A percentile compares a stretch with the other conserved stretches of the same genome.
phyloP scores from a whole-genome alignment of 1,140 invertebrate species.

The Lutraria rhynchaena region DNA sequence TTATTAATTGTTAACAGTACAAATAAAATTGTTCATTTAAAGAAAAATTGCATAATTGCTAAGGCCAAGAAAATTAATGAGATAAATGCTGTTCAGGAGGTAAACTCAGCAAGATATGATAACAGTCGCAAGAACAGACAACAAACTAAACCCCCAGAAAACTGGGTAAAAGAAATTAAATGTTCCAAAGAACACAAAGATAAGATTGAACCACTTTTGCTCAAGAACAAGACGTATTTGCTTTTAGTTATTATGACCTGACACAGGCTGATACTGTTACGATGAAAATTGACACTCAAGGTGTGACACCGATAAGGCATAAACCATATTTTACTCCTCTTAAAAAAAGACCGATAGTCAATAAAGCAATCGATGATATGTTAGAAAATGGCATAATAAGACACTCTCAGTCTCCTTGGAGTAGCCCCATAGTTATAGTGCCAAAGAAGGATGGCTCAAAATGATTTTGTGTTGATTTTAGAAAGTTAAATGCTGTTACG shows the following conservation, averaged over 20 bases:
- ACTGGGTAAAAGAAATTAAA: background rate
- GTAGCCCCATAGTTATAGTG: background rate
- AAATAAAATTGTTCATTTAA: background rate
- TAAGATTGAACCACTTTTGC: background rate
- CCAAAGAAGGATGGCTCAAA: background rate
- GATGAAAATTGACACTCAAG: constrained; percentile 33
- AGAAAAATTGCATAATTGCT: background rate
- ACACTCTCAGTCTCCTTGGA: constrained; percentile 5
- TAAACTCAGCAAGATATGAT: too few species aligned
- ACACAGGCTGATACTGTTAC: constrained; percentile 10
- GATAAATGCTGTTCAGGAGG: too few species aligned
- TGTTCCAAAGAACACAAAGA: background rate
- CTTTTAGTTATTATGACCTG: constrained; percentile 25
- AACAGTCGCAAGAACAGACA: background rate
- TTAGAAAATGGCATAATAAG: constrained; percentile 2
- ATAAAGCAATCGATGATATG: constrained; percentile 1
- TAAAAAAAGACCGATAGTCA: constrained; percentile 13
- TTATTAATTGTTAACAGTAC: constrained; percentile 2
- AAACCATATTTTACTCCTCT: constrained; percentile 30
- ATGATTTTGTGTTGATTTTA: constrained; percentile 28
- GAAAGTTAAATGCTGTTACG: constrained; percentile 12
- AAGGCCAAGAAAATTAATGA: background rate
- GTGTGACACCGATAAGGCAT: constrained; percentile 7
- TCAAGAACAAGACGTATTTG: constrained; percentile 13
- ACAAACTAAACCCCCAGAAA: background rate